Percentiles rank a stretch among this genome's conserved stretches.
Evolutionary conservation across 2,888 invertebrate genomes (phyloP).

Genomic region (Rotaria sp.): DNA sequence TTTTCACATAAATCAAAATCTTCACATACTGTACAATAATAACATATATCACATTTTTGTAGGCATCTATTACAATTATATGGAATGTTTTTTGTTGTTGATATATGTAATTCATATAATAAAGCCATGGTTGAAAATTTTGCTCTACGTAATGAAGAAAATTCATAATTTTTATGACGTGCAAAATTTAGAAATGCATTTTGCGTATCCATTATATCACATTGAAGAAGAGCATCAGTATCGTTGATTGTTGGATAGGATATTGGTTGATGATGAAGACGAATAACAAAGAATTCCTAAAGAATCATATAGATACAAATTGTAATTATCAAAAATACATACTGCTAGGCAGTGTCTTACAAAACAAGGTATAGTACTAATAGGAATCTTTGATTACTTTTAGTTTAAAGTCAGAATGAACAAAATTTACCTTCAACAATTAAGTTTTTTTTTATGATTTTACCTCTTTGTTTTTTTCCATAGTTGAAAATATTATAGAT

Average conservation of each 20-base stretch:
- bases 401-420: too few species aligned
- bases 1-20: conserved; percentile 96
- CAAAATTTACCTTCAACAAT: too few species aligned
- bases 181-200: conserved; percentile 97
- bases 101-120: conserved; percentile 95
- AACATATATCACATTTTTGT: conserved; percentile 85
- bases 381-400: too few species aligned
- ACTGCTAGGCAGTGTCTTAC: too few species aligned
- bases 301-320: too few species aligned
- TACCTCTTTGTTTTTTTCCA: conserved; percentile 97
- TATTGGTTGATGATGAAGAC: conserved; percentile 48
- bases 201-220: conserved; percentile 98
- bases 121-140: conserved; percentile 92
- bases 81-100: conserved; percentile 91
- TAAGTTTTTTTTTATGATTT: too few species aligned
- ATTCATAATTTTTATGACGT: conserved; percentile 95
- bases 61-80: conserved; percentile 98
- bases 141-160: conserved; percentile 84
- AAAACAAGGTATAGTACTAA: too few species aligned
- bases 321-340: too few species aligned
- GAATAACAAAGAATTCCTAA: not conserved
- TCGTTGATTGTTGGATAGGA: not conserved
- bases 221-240: conserved; percentile 51
- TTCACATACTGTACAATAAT: conserved; percentile 90
- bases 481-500: conserved; percentile 62